A percentile compares a stretch with the other conserved stretches of the same genome.
These are phyloP conservation scores for Dendrocincla tyrannina DNA, from an alignment of 2,797 vertebrate species.

Conservation along the genomic window DNA sequence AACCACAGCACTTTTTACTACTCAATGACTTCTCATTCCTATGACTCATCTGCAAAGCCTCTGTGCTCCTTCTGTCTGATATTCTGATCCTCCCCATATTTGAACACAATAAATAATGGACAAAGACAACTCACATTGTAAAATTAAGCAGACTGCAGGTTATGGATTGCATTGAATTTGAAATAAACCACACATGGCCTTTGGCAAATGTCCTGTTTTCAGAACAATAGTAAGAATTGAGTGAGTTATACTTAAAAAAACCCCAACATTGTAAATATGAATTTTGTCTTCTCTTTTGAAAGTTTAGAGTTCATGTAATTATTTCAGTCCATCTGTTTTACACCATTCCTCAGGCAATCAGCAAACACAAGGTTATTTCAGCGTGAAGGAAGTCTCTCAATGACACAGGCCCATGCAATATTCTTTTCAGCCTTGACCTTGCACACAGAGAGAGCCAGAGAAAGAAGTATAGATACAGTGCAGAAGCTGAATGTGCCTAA, in stretches of 20 bases:
- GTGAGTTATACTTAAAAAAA: neutral
- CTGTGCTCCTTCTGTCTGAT: neutral
- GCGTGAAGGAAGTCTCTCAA: neutral
- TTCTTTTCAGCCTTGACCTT: neutral
- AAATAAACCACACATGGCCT: neutral
- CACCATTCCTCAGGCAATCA: neutral
- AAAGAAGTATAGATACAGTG: neutral
- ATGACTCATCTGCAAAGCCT: neutral
- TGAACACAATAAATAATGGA: conserved; percentile 26
- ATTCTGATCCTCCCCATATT: neutral
- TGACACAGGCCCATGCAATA: neutral
- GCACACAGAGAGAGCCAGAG: neutral
- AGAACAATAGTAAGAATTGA: neutral
- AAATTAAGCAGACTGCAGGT: conserved; percentile 6
- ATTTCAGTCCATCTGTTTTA: neutral
- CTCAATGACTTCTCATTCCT: neutral
- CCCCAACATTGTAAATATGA: neutral
- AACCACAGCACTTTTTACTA: neutral
- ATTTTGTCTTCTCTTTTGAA: neutral
- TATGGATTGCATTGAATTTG: neutral
- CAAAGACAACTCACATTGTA: conserved; percentile 13
- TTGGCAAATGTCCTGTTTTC: neutral
- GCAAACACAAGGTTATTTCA: neutral
- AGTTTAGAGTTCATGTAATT: neutral
- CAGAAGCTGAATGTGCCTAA: neutral